These are phyloP conservation scores for Lutraria lutraria DNA, from an alignment of 2,888 invertebrate species.

Conservation along the genomic window DNA sequence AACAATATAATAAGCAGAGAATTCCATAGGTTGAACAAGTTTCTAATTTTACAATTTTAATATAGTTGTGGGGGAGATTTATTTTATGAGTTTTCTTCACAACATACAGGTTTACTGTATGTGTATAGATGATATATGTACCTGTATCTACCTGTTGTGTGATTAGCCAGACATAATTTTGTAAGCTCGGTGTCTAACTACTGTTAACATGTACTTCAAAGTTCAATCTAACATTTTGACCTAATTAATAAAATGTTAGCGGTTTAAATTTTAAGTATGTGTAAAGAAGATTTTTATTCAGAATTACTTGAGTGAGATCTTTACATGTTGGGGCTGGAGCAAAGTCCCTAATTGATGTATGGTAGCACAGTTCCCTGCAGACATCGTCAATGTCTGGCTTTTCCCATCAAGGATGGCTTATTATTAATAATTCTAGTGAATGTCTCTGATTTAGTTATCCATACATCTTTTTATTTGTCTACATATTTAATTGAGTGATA, in stretches of 20 bases:
- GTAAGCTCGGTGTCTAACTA: neutral
- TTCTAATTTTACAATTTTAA: neutral
- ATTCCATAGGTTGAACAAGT: neutral
- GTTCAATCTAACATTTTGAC: slow-evolving; percentile 10
- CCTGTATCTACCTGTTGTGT: neutral
- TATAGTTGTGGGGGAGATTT: neutral
- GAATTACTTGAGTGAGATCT: too few species aligned
- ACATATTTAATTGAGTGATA: neutral
- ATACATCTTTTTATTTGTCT: neutral
- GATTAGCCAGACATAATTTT: neutral
- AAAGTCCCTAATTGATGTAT: too few species aligned
- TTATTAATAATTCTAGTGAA: too few species aligned
- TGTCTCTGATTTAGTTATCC: neutral
- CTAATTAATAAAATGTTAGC: neutral
- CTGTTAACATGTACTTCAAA: neutral
- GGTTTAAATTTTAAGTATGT: too few species aligned
- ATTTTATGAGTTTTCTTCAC: neutral
- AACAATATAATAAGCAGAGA: too few species aligned
- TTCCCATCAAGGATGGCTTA: too few species aligned
- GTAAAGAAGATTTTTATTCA: too few species aligned
- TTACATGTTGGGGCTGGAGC: too few species aligned
- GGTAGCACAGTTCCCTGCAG: too few species aligned
- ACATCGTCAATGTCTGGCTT: too few species aligned
- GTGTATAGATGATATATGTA: neutral
- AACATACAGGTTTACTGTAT: neutral